Conservation (phyloP, 1,140 invertebrate species). For the Zeugodacus cucurbitae region DNA sequence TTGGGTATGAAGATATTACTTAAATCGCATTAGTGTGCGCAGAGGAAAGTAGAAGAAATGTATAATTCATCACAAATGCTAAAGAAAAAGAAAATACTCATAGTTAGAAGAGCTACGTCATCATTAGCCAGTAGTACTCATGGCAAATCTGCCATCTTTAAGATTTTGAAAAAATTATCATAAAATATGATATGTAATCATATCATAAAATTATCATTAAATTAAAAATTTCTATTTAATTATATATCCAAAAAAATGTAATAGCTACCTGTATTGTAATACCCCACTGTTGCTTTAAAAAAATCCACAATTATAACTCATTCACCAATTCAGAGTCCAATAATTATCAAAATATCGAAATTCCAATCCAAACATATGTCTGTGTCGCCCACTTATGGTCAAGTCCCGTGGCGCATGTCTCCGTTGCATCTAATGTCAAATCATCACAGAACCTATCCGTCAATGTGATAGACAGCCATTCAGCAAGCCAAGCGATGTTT, state of each 20-base stretch:
- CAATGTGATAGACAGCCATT: background rate
- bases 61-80: background rate
- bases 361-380: too few relatives aligned
- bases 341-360: background rate
- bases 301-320: too few relatives aligned
- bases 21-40: background rate
- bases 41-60: background rate
- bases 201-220: too few relatives aligned
- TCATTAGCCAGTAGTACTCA: too few relatives aligned
- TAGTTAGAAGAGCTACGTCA: too few relatives aligned
- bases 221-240: too few relatives aligned
- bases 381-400: background rate
- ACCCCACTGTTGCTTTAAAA: too few relatives aligned
- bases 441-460: background rate
- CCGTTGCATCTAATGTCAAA: background rate
- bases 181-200: too few relatives aligned
- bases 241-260: too few relatives aligned
- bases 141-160: too few relatives aligned
- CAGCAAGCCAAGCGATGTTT: background rate
- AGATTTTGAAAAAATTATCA: too few relatives aligned
- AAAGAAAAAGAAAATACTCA: background rate
- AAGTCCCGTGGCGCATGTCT: background rate
- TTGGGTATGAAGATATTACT: background rate
- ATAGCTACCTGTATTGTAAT: too few relatives aligned
- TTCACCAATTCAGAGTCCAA: background rate